These are phyloP conservation scores for Dicrostonyx torquatus DNA, from an alignment of 2,797 vertebrate species.

Conservation along the genomic window DNA sequence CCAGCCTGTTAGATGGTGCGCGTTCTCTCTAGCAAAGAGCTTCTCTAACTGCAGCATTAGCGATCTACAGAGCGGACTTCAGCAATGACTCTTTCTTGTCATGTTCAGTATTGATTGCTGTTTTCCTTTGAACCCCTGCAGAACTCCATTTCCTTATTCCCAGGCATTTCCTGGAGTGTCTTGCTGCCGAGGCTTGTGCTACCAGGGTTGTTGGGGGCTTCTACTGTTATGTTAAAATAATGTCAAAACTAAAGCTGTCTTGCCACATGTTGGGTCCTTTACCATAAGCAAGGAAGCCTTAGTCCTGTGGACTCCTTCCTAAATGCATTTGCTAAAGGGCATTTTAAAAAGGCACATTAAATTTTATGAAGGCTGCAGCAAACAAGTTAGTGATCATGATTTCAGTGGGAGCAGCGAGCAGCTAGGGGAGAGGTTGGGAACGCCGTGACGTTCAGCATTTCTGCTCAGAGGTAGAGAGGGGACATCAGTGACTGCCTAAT, in stretches of 20 bases:
- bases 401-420: slow-evolving; percentile 56
- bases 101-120: slow-evolving; percentile 21
- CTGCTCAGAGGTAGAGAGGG: slow-evolving; percentile 69
- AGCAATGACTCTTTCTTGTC: slow-evolving; percentile 28
- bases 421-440: slow-evolving; percentile 66
- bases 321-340: slow-evolving; percentile 69
- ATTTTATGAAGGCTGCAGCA: slow-evolving; percentile 76
- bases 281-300: slow-evolving; percentile 47
- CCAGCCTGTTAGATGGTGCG: background rate
- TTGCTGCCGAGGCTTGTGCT: background rate
- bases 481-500: slow-evolving; percentile 60
- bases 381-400: slow-evolving; percentile 69
- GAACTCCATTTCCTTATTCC: background rate
- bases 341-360: slow-evolving; percentile 76
- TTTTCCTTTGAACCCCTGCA: background rate
- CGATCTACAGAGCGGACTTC: background rate
- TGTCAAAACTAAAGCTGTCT: slow-evolving; percentile 21
- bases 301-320: slow-evolving; percentile 51
- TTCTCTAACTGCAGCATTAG: background rate
- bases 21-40: background rate
- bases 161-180: background rate
- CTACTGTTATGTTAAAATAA: slow-evolving; percentile 42
- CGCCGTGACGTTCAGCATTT: slow-evolving; percentile 7
- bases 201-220: slow-evolving; percentile 13
- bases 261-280: slow-evolving; percentile 55